phyloP scores from a whole-genome alignment of 2,888 invertebrate species.

The Yponomeuta plumbellus region DNA sequence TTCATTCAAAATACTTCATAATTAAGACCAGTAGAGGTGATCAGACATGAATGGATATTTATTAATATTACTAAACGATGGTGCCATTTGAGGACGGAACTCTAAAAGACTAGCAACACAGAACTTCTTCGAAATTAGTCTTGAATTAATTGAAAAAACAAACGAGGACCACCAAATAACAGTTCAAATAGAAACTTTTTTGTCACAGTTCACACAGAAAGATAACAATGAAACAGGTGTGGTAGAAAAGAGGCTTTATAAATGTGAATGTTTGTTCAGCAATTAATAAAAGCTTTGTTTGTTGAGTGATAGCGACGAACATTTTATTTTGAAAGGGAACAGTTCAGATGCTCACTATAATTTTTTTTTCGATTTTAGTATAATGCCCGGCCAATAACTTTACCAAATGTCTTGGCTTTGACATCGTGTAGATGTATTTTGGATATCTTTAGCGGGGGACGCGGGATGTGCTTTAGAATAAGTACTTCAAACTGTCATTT shows the following conservation, averaged over 20 bases:
- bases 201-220: not conserved
- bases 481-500: too few relatives aligned
- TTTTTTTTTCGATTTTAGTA: too few relatives aligned
- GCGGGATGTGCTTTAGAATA: too few relatives aligned
- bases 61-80: not conserved
- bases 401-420: too few relatives aligned
- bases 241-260: conserved; percentile 7
- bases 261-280: not conserved
- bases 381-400: too few relatives aligned
- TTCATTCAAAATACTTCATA: too few relatives aligned
- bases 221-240: conserved; percentile 8
- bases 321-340: not conserved
- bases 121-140: not conserved
- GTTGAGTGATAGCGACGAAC: not conserved
- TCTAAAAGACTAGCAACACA: conserved; percentile 20
- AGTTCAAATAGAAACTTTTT: not conserved
- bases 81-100: not conserved
- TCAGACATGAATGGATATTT: too few relatives aligned
- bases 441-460: too few relatives aligned
- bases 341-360: too few relatives aligned
- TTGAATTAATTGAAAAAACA: not conserved
- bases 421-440: too few relatives aligned
- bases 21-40: too few relatives aligned
- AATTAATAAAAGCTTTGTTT: conserved; percentile 4
- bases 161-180: not conserved